Evolutionary conservation across 2,888 invertebrate species (phyloP), one percentile per base, ranked within the genome.

Genomic region (Amiota minor): DNA sequence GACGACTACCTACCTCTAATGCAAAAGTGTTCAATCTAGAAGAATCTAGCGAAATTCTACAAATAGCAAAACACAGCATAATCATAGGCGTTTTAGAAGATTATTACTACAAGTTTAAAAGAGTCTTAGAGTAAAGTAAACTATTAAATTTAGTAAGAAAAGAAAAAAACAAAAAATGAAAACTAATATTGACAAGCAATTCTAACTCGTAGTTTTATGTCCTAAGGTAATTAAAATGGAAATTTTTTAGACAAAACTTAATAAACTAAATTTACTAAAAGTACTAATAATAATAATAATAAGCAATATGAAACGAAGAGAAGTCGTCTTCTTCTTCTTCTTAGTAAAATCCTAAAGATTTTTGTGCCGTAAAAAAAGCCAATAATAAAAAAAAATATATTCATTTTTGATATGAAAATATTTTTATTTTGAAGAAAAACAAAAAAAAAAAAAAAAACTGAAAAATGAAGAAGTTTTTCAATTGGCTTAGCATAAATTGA

Each of bases 1-100:
- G 72, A 73, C 82, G 16, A 77, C 81, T 76, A 76, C 85, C 84
- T 83, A 84, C 83, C 83, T 83, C 83, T 64, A 75, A 35, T 56
- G 35, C 55, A 10, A 70, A 56, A 53, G 61, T 62, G 46, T 68
- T 76, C 77, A 75, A 73, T 35, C 64, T 71, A 76, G 35, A 35
- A 6, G 35, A 75, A 73, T 53, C 16, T 62, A 62, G 62, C 45
- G 10, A 62, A 62, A 62, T 56, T 53, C 12, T 12, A 70, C 65
- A 23, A 55, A 14, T 75, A 55, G 69, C 18, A 16, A 73, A 72
- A 23, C 69, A n/a, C 20, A 74, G 53, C 61, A 73, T 70, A 76
- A 1, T 35, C 45, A 55, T 62, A 65, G 75, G 14, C 75, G 81
- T 76, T 71, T 23, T 35, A 35, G 35, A 6, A 35, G 35, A 35